phyloP scores from a whole-genome alignment of 2,113 vertebrate species.

The Ptilonorhynchus violaceus region DNA sequence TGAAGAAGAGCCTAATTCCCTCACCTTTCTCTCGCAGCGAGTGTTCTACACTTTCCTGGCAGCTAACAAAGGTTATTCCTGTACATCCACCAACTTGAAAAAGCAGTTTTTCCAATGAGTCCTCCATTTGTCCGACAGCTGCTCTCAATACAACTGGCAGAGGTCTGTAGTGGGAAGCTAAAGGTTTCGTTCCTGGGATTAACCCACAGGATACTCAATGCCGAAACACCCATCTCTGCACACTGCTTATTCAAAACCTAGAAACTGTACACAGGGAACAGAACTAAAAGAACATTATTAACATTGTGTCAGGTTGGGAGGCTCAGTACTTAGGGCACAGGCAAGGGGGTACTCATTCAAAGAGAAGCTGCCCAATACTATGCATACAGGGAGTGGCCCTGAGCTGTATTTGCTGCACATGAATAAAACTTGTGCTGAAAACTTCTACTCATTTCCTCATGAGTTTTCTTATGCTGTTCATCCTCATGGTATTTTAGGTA shows the following conservation, averaged over 20 bases:
- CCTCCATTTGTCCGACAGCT: background rate
- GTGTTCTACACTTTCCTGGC: background rate
- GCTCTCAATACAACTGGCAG: background rate
- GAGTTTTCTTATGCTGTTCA: constrained; percentile 4
- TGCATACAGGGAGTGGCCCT: constrained; percentile 13
- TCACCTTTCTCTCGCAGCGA: background rate
- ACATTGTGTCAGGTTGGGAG: background rate
- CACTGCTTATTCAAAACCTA: background rate
- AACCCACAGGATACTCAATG: background rate
- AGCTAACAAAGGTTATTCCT: background rate
- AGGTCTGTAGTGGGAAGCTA: background rate
- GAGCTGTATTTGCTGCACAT: background rate
- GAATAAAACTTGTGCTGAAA: constrained; percentile 16
- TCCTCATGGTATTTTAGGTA: constrained; percentile 31
- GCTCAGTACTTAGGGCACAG: background rate
- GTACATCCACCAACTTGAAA: background rate
- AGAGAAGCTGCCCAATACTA: background rate
- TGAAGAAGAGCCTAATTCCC: background rate
- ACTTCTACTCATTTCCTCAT: constrained; percentile 25
- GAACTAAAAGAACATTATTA: background rate
- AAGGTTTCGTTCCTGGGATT: background rate
- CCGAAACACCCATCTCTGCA: background rate
- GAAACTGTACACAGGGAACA: background rate
- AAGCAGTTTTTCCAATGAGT: background rate
- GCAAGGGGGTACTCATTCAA: background rate